Evolutionary conservation across 2,888 invertebrate species (phyloP).

Genomic region (Steinernema carpocapsae): DNA sequence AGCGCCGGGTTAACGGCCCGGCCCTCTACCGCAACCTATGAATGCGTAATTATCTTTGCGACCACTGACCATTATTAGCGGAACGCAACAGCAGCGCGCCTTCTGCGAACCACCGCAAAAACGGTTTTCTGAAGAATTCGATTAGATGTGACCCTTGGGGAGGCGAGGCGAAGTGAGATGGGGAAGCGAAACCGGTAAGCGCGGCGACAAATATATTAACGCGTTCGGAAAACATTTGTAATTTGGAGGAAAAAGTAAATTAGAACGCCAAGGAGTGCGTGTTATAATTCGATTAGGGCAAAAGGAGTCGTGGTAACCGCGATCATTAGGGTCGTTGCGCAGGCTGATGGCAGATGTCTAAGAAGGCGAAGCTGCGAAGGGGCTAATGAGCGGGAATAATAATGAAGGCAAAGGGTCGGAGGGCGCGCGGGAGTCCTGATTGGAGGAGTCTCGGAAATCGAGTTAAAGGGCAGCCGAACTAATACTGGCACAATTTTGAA

Average conservation of each 20-base stretch:
- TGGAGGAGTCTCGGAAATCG: constrained; percentile 4
- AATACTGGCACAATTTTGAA: neutral
- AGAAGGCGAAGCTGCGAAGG: neutral
- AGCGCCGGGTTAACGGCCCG: neutral
- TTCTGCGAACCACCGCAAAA: neutral
- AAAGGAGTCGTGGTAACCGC: neutral
- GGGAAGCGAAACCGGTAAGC: neutral
- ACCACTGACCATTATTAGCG: neutral
- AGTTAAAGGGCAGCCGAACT: constrained; percentile 16
- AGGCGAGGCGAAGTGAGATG: neutral
- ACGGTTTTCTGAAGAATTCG: constrained; percentile 15
- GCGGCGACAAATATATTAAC: constrained; percentile 1
- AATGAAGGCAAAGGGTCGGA: neutral
- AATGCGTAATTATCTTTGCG: constrained; percentile 19
- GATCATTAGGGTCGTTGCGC: constrained; percentile 3
- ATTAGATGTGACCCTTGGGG: neutral
- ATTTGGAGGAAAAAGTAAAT: constrained; percentile 16
- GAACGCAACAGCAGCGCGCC: neutral
- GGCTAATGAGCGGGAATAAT: constrained; percentile 19
- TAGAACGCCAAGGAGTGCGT: constrained; percentile 1
- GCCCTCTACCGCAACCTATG: neutral
- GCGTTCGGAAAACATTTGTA: constrained; percentile 16
- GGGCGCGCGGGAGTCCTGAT: neutral
- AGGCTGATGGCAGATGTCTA: constrained; percentile 12
- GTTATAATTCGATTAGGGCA: constrained; percentile 16